A percentile compares a stretch with the other conserved stretches of the same genome.
These are phyloP conservation scores for Colossoma macropomum DNA, from an alignment of 2,113 vertebrate genomes.

Conservation along the genomic window DNA sequence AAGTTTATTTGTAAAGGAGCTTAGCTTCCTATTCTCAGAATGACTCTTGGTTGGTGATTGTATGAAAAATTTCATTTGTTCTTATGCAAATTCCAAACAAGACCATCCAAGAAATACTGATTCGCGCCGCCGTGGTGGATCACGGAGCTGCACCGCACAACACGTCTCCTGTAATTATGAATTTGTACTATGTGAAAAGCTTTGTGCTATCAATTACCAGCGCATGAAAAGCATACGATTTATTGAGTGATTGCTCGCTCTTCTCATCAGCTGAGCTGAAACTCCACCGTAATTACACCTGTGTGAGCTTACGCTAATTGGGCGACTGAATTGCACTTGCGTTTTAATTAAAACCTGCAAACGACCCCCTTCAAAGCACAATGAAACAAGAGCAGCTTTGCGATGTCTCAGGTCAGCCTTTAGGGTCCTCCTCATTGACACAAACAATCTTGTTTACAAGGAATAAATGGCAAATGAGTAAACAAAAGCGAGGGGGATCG, in stretches of 20 bases:
- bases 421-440: constrained; percentile 41
- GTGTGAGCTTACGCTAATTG: constrained; percentile 39
- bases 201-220: constrained; percentile 24
- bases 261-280: constrained; percentile 15
- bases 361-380: constrained; percentile 7
- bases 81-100: constrained; percentile 9
- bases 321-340: constrained; percentile 15
- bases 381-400: constrained; percentile 16
- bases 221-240: not conserved
- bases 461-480: constrained; percentile 56
- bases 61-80: not conserved
- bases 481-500: constrained; percentile 41
- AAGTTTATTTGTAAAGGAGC: not conserved
- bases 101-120: not conserved
- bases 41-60: not conserved
- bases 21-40: not conserved
- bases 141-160: not conserved
- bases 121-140: not conserved
- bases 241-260: not conserved
- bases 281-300: constrained; percentile 46
- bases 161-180: constrained; percentile 24
- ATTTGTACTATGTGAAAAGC: not conserved
- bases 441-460: constrained; percentile 56
- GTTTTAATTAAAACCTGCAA: constrained; percentile 22
- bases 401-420: constrained; percentile 32